A percentile compares a stretch with the other conserved stretches of the same genome.
Evolutionary conservation across 1,140 invertebrate species (phyloP).

Genomic region (Ectropis grisescens): DNA sequence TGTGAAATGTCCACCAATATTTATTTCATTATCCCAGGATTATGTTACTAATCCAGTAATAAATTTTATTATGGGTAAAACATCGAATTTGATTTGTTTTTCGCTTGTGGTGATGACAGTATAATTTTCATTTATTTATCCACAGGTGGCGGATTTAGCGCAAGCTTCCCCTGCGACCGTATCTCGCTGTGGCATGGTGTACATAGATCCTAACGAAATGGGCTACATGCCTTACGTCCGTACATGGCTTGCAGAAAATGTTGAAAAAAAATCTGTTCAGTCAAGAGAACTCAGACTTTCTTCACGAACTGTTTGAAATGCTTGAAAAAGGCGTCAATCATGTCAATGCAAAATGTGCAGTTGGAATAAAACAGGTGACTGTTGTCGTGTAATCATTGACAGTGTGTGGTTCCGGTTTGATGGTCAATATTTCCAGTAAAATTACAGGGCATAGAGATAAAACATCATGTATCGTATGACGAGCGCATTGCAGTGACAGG

Average conservation of each 20-base stretch:
- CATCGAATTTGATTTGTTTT: no score
- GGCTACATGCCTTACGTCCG: slow-evolving; percentile 66
- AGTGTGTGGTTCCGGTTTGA: no score
- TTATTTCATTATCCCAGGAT: no score
- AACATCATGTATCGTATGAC: no score
- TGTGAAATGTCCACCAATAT: no score
- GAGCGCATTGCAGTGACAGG: no score
- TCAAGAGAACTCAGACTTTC: slow-evolving; percentile 70
- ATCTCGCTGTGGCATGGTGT: slow-evolving; percentile 89
- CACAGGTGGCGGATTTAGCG: slow-evolving; percentile 86
- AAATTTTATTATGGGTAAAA: no score
- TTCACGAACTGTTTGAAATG: slow-evolving; percentile 72
- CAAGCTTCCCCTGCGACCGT: slow-evolving; percentile 93
- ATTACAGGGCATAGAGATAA: no score
- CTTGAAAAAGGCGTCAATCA: slow-evolving; percentile 70
- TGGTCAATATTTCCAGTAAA: no score
- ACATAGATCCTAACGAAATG: slow-evolving; percentile 85
- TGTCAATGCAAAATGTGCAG: slow-evolving; percentile 45
- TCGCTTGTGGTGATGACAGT: no score
- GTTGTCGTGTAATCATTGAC: slow-evolving; percentile 1
- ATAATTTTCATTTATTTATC: no score
- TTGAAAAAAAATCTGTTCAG: slow-evolving; percentile 42
- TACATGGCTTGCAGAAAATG: slow-evolving; percentile 39
- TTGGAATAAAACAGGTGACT: slow-evolving; percentile 55
- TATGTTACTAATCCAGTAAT: no score